Base-by-base conservation (phyloP, 92 coral and sea anemone species). In the Actinernus sp. region DNA sequence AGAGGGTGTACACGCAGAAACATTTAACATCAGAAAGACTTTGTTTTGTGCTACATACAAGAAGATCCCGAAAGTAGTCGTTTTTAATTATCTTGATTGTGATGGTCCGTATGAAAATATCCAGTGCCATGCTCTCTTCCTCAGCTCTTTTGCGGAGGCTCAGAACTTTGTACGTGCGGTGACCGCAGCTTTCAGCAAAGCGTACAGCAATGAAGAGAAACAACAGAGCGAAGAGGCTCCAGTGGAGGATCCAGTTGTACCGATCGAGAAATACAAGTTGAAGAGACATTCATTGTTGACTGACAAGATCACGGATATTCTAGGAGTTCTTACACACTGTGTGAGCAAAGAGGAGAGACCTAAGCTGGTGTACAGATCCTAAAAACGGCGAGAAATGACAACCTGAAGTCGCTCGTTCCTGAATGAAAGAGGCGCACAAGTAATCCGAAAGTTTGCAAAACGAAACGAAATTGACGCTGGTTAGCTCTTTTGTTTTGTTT, bases 11-110 rank as follows among this genome's bases (percentile, higher is more conserved):
- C 58, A 24, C 31, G 36, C 39, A 21, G 63, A 58, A 37, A 59
- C 43, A 0, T 85, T 63, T 48, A 38, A 65, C 20, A 51, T 85
- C 26, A 76, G 68, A 17, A 78, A 65, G 31, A 85, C 82, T 25
- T 49, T 78, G n/a, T 85, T 85, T 66, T 85, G 91, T 65, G 91
- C 91, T 1, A 85, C 86, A 26, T 85, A 78, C 73, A 71, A 85
- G 82, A 85, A 85, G 57, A 78, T 85, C n/a, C 91, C 91, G 0
- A 80, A 78, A 65, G 91, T 85, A n/a, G 91, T 85, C 17, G 91
- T 77, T 3, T 85, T 85, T 49, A 85, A 85, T 50, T 85, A 85
- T 53, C 52, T 78, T n/a, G 60, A 28, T 23, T 45, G 25, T 0
- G 33, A 67, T 0, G 73, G 73, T 21, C 89, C 89, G n/a, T n/a